Evolutionary conservation across 2,113 vertebrate species (phyloP).

Genomic region (Gymnocephalus cernua): DNA sequence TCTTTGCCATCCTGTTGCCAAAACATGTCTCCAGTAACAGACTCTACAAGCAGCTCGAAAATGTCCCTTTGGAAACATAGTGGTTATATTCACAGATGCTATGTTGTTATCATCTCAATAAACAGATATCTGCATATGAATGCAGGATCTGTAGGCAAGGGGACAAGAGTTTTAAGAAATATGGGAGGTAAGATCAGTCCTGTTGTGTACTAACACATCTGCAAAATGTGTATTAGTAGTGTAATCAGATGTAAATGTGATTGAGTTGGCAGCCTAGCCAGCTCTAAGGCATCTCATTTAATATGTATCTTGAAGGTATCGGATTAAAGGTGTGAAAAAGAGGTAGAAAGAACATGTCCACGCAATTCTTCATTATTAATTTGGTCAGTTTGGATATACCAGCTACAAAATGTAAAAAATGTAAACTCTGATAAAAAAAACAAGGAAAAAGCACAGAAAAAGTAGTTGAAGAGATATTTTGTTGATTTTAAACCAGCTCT

Average conservation of each 20-base stretch:
- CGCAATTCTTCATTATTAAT: conserved; percentile 1
- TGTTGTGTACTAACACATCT: background rate
- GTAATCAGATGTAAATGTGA: conserved; percentile 47
- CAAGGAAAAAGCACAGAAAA: background rate
- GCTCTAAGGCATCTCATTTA: conserved; percentile 7
- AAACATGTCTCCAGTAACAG: background rate
- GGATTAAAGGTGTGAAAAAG: conserved; percentile 16
- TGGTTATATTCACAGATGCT: background rate
- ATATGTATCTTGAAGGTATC: conserved; percentile 20
- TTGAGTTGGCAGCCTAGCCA: conserved; percentile 23
- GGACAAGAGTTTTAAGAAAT: too few relatives aligned
- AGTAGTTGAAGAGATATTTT: background rate
- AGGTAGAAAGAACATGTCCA: background rate
- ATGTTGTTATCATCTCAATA: background rate
- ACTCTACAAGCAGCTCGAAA: conserved; percentile 11
- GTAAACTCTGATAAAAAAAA: too few relatives aligned
- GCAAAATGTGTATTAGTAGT: background rate
- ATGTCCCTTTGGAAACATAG: background rate
- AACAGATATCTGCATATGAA: too few relatives aligned
- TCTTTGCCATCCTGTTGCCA: background rate
- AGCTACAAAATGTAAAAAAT: background rate
- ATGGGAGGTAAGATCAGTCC: background rate
- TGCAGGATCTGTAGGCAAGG: too few relatives aligned
- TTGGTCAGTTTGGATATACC: background rate
- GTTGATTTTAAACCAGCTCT: background rate